Evolutionary conservation across 2,888 invertebrate genomes (phyloP).

Genomic region (Eristalinus aeneus): DNA sequence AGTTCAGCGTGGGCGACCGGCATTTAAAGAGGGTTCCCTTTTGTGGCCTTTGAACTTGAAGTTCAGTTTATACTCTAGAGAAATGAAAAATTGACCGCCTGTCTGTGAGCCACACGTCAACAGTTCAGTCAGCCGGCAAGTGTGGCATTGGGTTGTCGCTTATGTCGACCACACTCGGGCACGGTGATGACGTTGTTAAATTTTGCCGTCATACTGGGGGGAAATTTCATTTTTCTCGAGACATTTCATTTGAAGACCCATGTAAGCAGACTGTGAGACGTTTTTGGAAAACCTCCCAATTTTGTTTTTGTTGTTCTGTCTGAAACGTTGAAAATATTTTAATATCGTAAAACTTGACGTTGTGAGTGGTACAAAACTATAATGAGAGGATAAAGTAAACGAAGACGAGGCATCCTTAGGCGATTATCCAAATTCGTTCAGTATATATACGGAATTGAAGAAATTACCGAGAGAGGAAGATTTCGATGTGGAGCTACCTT

Average conservation of each 20-base stretch:
- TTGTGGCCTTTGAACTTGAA: conserved; percentile 12
- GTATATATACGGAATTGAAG: too few relatives aligned
- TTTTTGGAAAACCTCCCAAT: too few relatives aligned
- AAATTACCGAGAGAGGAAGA: too few relatives aligned
- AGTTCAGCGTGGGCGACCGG: conserved; percentile 13
- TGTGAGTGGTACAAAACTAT: too few relatives aligned
- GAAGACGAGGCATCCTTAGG: too few relatives aligned
- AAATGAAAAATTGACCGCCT: conserved; percentile 58
- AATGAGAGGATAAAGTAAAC: too few relatives aligned
- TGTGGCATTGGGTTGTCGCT: conserved; percentile 44
- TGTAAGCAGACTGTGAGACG: background rate
- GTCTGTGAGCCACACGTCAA: conserved; percentile 38
- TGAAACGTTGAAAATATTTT: too few relatives aligned
- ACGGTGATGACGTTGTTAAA: conserved; percentile 60
- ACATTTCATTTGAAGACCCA: background rate
- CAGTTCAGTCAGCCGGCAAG: conserved; percentile 27
- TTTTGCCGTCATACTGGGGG: conserved; percentile 56
- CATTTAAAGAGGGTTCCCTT: conserved; percentile 8
- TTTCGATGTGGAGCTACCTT: too few relatives aligned
- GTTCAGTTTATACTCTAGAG: background rate
- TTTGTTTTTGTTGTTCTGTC: too few relatives aligned
- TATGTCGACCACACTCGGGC: conserved; percentile 43
- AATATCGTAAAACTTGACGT: too few relatives aligned
- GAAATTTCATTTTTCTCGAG: background rate
- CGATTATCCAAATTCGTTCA: too few relatives aligned